Evolutionary conservation across 2,888 invertebrate genomes (phyloP).

Genomic region (Himalopsyche tibetana): DNA sequence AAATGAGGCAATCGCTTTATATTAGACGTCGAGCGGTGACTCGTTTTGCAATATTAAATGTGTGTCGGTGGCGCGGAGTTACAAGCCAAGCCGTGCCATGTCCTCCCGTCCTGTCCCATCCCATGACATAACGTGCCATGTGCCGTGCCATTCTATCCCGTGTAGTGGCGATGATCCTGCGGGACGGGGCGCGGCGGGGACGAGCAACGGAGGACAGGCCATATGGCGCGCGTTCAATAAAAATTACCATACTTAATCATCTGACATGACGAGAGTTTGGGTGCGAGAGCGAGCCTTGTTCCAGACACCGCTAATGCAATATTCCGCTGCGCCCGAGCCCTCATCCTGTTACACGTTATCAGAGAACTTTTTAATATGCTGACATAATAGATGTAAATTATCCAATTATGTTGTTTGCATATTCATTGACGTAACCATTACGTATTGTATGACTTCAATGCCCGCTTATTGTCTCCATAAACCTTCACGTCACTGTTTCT

Average conservation of each 20-base stretch:
- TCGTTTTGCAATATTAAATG: constrained; percentile 34
- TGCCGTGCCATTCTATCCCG: constrained; percentile 12
- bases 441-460: too few species aligned
- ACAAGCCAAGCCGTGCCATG: constrained; percentile 20
- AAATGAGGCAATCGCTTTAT: constrained; percentile 34
- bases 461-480: too few species aligned
- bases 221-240: constrained; percentile 73
- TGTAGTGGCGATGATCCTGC: constrained; percentile 7
- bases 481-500: too few species aligned
- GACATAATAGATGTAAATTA: background rate
- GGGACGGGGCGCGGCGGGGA: constrained; percentile 67
- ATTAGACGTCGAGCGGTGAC: constrained; percentile 26
- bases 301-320: constrained; percentile 36
- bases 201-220: constrained; percentile 68
- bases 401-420: background rate
- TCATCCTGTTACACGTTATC: constrained; percentile 16
- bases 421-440: background rate
- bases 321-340: constrained; percentile 17
- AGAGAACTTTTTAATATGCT: background rate
- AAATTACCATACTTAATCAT: constrained; percentile 66
- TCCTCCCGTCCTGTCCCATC: constrained; percentile 15
- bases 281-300: constrained; percentile 37
- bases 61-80: constrained; percentile 68
- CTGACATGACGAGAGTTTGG: constrained; percentile 45
- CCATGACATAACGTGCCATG: background rate